Conservation (phyloP, 2,888 invertebrate species). For the Alentia gelatinosa region DNA sequence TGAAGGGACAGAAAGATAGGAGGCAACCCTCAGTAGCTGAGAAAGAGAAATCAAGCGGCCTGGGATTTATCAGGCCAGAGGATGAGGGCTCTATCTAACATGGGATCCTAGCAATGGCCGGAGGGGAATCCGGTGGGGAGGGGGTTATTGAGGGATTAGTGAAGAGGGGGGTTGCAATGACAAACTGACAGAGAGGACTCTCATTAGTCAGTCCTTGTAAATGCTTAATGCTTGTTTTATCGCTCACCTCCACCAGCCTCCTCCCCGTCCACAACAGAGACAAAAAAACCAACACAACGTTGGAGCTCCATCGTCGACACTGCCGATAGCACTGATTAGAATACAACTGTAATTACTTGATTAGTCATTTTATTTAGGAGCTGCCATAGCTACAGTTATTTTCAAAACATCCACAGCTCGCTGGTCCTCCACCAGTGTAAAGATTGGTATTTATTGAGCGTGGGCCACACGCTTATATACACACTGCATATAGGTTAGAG, state of each 20-base stretch:
- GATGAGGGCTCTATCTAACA: too few species aligned
- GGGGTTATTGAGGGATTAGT: not conserved
- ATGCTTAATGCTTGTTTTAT: constrained; percentile 28
- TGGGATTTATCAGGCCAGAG: too few species aligned
- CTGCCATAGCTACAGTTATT: constrained; percentile 9
- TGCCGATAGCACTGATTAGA: constrained; percentile 15
- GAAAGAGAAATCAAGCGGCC: too few species aligned
- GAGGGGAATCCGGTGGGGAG: not conserved
- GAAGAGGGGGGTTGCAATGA: not conserved
- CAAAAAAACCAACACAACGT: not conserved
- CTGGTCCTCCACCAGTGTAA: not conserved
- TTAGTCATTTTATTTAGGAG: constrained; percentile 4
- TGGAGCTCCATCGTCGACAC: not conserved
- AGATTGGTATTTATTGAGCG: not conserved
- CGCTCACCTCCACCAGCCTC: not conserved
- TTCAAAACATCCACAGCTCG: not conserved
- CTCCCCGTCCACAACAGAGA: not conserved
- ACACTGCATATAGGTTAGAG: too few species aligned
- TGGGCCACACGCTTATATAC: too few species aligned
- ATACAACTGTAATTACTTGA: constrained; percentile 29
- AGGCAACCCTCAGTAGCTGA: too few species aligned
- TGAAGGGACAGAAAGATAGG: too few species aligned
- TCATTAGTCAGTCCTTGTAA: constrained; percentile 26
- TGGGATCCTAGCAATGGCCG: not conserved
- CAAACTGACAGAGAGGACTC: not conserved